Evolutionary conservation across 1,140 invertebrate genomes (phyloP).

Genomic region (Tetramorium simillimum): DNA sequence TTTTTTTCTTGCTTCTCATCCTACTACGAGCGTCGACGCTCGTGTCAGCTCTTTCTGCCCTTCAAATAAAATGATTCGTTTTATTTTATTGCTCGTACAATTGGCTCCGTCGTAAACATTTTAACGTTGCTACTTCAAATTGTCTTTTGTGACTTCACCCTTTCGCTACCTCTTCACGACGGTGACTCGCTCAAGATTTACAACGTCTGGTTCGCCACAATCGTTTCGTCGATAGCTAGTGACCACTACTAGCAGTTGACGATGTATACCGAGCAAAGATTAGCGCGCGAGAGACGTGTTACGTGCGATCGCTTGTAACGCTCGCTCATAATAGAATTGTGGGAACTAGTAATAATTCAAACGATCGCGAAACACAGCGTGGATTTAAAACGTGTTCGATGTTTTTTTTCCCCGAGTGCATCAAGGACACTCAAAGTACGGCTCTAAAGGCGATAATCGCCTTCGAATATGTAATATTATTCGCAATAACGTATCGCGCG

Average conservation of each 20-base stretch:
- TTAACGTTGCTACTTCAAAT: background rate
- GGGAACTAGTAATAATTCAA: slow-evolving; percentile 79
- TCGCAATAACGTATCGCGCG: background rate
- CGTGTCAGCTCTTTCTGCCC: background rate
- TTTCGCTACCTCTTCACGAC: slow-evolving; percentile 15
- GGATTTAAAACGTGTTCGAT: slow-evolving; percentile 26
- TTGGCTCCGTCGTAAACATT: background rate
- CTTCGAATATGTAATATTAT: slow-evolving; percentile 32
- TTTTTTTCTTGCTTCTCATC: background rate
- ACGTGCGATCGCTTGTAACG: slow-evolving; percentile 59
- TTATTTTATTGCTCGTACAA: background rate
- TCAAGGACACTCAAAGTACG: slow-evolving; percentile 49
- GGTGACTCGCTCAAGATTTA: slow-evolving; percentile 62
- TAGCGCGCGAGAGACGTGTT: slow-evolving; percentile 39
- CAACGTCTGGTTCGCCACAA: slow-evolving; percentile 39
- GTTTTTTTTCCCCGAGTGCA: slow-evolving; percentile 32
- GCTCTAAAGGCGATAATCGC: background rate
- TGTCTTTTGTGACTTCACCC: background rate
- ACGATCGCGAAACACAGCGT: slow-evolving; percentile 32
- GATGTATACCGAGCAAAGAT: slow-evolving; percentile 3
- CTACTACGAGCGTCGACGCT: background rate
- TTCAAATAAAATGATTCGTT: background rate
- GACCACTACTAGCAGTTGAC: background rate
- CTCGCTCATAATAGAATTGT: slow-evolving; percentile 76
- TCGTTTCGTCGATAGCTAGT: slow-evolving; percentile 22